phyloP scores from a whole-genome alignment of 2,113 vertebrate species.

The Pachycephala philippinensis region DNA sequence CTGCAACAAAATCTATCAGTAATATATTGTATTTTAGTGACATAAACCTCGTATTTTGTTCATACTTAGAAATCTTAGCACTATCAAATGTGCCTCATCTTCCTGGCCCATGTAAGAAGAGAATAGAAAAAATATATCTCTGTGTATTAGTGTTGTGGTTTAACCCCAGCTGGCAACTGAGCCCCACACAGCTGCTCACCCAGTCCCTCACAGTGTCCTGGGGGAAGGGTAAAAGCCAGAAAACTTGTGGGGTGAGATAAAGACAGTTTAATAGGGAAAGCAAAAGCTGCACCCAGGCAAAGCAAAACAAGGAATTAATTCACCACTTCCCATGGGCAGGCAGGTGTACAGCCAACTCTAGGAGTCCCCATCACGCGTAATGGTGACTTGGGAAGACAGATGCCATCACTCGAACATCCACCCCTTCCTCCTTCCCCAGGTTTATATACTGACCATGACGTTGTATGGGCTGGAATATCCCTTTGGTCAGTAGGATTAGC shows the following conservation, averaged over 20 bases:
- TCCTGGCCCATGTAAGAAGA: background rate
- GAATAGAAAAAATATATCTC: background rate
- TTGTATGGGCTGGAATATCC: background rate
- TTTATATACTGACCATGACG: background rate
- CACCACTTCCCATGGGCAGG: background rate
- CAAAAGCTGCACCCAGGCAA: background rate
- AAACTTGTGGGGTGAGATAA: background rate
- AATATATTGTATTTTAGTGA: background rate
- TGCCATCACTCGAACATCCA: rapidly evolving
- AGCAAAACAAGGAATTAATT: background rate
- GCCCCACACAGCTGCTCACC: background rate
- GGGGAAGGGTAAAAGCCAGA: background rate
- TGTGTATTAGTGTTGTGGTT: background rate
- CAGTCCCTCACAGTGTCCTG: background rate
- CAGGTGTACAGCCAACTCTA: background rate
- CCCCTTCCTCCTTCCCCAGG: background rate
- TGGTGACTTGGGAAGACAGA: background rate
- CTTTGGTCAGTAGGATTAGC: background rate
- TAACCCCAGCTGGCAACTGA: background rate
- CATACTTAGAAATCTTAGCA: background rate
- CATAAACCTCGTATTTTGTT: background rate
- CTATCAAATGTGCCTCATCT: background rate
- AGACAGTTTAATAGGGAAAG: background rate
- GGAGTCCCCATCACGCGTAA: background rate
- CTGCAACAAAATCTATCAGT: background rate